Conservation (phyloP, 1,140 invertebrate species). For the Halictus rubicundus region DNA sequence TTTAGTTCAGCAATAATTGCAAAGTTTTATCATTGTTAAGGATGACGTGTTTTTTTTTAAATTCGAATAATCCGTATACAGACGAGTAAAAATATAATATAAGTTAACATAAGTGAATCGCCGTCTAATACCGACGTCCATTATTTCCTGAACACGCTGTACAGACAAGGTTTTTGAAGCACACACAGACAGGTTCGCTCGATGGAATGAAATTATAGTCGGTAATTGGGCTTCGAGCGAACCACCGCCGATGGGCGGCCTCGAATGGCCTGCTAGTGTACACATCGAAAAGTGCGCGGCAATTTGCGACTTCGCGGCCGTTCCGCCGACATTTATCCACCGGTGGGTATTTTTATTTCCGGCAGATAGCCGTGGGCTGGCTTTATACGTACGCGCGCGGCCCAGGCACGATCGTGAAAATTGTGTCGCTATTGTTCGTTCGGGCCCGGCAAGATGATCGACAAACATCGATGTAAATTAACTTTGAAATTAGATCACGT, state of each 20-base stretch:
- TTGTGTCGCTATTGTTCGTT: neutral
- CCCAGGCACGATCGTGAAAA: neutral
- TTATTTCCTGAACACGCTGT: neutral
- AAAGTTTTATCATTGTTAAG: too few species aligned
- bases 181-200: neutral
- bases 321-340: neutral
- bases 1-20: too few species aligned
- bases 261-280: too few species aligned
- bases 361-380: neutral
- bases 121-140: too few species aligned
- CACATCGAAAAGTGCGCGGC: slow-evolving; percentile 23
- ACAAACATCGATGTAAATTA: neutral
- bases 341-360: slow-evolving; percentile 22
- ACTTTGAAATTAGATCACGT: too few species aligned
- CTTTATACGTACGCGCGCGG: neutral
- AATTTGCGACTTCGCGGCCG: slow-evolving; percentile 22
- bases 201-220: slow-evolving; percentile 19
- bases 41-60: too few species aligned
- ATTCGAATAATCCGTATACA: too few species aligned
- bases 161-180: neutral
- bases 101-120: too few species aligned
- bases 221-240: slow-evolving; percentile 1
- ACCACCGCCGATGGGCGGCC: neutral
- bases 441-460: neutral
- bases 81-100: too few species aligned